phyloP scores from a whole-genome alignment of 2,113 vertebrate genomes.

The Marmota flaviventris region DNA sequence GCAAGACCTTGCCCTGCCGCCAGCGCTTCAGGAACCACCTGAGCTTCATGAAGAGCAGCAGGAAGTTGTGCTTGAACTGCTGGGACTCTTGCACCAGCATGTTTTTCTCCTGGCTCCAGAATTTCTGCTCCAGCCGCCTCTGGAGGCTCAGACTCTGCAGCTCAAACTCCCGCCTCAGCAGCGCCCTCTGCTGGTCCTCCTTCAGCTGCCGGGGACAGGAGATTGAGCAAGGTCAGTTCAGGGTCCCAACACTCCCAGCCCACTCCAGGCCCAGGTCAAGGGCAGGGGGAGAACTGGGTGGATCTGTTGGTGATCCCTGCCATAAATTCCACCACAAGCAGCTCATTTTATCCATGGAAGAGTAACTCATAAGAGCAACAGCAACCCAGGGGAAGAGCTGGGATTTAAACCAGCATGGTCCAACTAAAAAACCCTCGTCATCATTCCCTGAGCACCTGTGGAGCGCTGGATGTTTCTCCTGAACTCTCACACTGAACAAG shows the following conservation, averaged over 20 bases:
- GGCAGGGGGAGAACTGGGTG: not conserved
- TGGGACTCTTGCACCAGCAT: constrained; percentile 96
- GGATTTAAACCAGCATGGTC: not conserved
- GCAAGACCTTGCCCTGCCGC: constrained; percentile 94
- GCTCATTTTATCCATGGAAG: not conserved
- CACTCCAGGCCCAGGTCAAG: not conserved
- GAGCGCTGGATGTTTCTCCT: not conserved
- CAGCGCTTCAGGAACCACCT: constrained; percentile 98
- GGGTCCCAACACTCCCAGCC: not conserved
- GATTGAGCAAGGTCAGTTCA: not conserved
- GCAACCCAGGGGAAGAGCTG: not conserved
- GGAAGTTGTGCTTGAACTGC: constrained; percentile 96
- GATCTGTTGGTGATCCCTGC: not conserved
- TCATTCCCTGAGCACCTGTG: not conserved
- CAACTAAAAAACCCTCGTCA: not conserved
- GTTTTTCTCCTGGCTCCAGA: constrained; percentile 97
- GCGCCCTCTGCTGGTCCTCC: constrained; percentile 96
- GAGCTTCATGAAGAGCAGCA: constrained; percentile 98
- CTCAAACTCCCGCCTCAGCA: constrained; percentile 96
- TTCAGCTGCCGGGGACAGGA: constrained; percentile 89
- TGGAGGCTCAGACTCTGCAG: constrained; percentile 97
- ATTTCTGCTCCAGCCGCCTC: constrained; percentile 95
- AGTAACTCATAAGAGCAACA: not conserved
- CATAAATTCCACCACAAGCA: not conserved
- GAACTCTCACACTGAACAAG: not conserved